Evolutionary conservation across 2,888 invertebrate genomes (phyloP).

Genomic region (Neoascia interrupta): DNA sequence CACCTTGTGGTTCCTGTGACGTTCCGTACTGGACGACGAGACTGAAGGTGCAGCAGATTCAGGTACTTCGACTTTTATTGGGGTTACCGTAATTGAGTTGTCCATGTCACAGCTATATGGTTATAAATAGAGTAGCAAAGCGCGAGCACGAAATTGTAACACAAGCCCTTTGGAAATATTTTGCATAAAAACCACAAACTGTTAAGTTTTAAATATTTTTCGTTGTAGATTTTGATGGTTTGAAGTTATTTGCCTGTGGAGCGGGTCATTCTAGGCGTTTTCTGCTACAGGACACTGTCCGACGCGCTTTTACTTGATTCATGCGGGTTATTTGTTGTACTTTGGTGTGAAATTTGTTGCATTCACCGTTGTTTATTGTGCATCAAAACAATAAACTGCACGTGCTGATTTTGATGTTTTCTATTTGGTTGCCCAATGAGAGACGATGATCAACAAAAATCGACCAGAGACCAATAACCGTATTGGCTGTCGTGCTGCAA

Average conservation of each 20-base stretch:
- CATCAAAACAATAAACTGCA: conserved; percentile 70
- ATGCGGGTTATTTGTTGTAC: conserved; percentile 19
- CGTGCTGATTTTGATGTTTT: conserved; percentile 71
- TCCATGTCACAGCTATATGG: too few species aligned
- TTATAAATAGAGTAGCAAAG: too few species aligned
- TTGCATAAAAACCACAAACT: conserved; percentile 7
- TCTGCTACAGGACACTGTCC: conserved; percentile 12
- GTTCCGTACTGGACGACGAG: conserved; percentile 48
- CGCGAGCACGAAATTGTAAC: too few species aligned
- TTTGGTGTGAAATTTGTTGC: conserved; percentile 52
- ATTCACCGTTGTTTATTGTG: conserved; percentile 45
- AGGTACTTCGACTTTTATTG: conserved; percentile 69
- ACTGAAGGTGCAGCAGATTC: conserved; percentile 53
- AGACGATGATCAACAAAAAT: conserved; percentile 73
- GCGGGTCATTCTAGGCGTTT: conserved; percentile 1
- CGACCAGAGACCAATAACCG: conserved; percentile 72
- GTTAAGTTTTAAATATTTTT: too few species aligned
- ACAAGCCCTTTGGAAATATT: not conserved
- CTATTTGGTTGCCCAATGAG: conserved; percentile 72
- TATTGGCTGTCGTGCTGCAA: conserved; percentile 71
- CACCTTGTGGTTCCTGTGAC: conserved; percentile 15
- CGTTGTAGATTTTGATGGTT: too few species aligned
- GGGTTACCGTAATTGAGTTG: conserved; percentile 67
- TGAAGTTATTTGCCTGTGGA: conserved; percentile 8
- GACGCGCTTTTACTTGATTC: conserved; percentile 21